phyloP scores from a whole-genome alignment of 1,140 invertebrate species.

The Scaptomyza graminum region DNA sequence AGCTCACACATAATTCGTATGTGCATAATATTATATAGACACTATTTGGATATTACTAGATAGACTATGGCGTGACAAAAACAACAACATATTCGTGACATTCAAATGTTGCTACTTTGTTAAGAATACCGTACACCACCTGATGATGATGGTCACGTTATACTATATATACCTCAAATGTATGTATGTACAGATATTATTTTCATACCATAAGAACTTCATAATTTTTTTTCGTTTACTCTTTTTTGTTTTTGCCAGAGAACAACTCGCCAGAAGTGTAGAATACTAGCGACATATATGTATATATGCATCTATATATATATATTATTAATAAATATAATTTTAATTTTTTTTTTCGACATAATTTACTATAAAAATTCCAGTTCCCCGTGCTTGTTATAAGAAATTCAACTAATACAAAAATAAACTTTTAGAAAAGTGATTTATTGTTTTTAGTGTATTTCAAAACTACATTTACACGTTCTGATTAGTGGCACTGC shows the following conservation, averaged over 20 bases:
- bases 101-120: slow-evolving; percentile 29
- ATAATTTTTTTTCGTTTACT: slow-evolving; percentile 12
- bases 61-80: slow-evolving; percentile 29
- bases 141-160: slow-evolving; percentile 53
- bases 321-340: not conserved
- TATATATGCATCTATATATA: slow-evolving; percentile 24
- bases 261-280: slow-evolving; percentile 69
- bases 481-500: slow-evolving; percentile 13
- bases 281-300: slow-evolving; percentile 34
- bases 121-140: slow-evolving; percentile 34
- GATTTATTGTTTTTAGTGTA: slow-evolving; percentile 54
- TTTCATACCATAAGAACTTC: slow-evolving; percentile 12
- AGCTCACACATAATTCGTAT: slow-evolving; percentile 2
- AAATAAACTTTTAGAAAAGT: slow-evolving; percentile 76
- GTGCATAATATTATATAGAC: slow-evolving; percentile 43
- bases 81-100: slow-evolving; percentile 5
- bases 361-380: slow-evolving; percentile 51
- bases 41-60: slow-evolving; percentile 36
- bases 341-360: slow-evolving; percentile 48
- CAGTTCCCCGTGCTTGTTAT: slow-evolving; percentile 74
- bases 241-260: slow-evolving; percentile 58
- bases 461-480: slow-evolving; percentile 2
- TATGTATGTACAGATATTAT: slow-evolving; percentile 49
- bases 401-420: slow-evolving; percentile 61
- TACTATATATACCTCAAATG: slow-evolving; percentile 46